Percentiles rank a stretch among this genome's conserved stretches.
These are phyloP conservation scores for Drosophila nr. fundita DNA, from an alignment of 2,888 invertebrate genomes.

Conservation along the genomic window DNA sequence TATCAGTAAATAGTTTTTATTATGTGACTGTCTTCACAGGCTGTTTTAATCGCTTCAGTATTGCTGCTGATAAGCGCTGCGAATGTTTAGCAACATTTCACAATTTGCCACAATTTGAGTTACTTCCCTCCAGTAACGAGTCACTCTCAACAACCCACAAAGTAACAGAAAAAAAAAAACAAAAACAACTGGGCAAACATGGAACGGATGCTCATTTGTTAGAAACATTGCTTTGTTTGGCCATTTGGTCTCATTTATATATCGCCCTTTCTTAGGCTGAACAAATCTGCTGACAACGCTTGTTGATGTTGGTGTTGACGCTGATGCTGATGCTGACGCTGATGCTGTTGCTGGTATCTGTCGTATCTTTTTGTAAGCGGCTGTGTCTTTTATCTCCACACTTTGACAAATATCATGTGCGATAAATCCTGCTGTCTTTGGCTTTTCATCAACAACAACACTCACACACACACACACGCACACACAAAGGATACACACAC, in stretches of 20 bases:
- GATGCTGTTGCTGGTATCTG: constrained; percentile 12
- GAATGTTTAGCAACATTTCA: constrained; percentile 26
- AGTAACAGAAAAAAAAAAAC: not conserved
- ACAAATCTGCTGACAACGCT: constrained; percentile 65
- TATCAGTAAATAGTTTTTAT: constrained; percentile 79
- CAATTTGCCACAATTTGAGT: constrained; percentile 7
- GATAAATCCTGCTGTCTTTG: constrained; percentile 64
- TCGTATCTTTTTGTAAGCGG: constrained; percentile 30
- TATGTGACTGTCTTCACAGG: constrained; percentile 36
- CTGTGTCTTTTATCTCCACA: constrained; percentile 57
- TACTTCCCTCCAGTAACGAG: constrained; percentile 7
- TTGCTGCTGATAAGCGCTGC: constrained; percentile 45
- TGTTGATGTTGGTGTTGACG: constrained; percentile 11
- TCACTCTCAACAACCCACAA: constrained; percentile 10
- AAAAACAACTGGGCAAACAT: constrained; percentile 2
- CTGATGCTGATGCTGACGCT: not conserved
- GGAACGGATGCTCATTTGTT: constrained; percentile 44
- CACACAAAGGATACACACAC: constrained; percentile 29
- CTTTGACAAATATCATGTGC: constrained; percentile 64
- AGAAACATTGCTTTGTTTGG: constrained; percentile 57
- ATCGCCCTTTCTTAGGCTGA: constrained; percentile 53
- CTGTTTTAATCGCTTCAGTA: constrained; percentile 49
- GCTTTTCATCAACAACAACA: constrained; percentile 39
- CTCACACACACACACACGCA: not conserved
- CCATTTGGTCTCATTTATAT: constrained; percentile 54